phyloP scores from a whole-genome alignment of 1,140 invertebrate genomes.

The Scaptomyza graminum region DNA sequence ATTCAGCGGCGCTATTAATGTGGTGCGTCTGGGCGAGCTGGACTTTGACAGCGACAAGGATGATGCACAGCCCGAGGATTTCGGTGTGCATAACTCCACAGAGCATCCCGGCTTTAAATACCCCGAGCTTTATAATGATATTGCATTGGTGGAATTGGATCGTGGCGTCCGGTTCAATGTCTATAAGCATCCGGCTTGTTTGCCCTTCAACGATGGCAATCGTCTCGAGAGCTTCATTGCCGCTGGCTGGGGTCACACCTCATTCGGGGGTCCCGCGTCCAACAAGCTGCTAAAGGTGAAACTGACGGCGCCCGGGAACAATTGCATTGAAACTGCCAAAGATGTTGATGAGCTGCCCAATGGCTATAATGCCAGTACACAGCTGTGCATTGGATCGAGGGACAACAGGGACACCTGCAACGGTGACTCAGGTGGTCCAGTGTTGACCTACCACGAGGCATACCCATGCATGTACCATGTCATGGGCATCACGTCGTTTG shows the following conservation, averaged over 20 bases:
- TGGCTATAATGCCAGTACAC: conserved; percentile 84
- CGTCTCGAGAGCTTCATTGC: conserved; percentile 44
- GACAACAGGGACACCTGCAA: conserved; percentile 84
- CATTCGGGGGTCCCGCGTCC: conserved; percentile 17
- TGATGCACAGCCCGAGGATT: conserved; percentile 64
- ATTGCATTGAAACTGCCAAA: conserved; percentile 57
- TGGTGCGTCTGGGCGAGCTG: conserved; percentile 66
- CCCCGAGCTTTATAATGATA: conserved; percentile 60
- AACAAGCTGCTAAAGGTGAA: conserved; percentile 84
- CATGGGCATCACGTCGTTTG: conserved; percentile 70
- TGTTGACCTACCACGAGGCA: conserved; percentile 55
- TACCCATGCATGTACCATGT: conserved; percentile 69
- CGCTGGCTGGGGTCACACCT: conserved; percentile 54
- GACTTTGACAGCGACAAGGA: conserved; percentile 55
- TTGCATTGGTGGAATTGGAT: conserved; percentile 52
- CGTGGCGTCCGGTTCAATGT: conserved; percentile 26
- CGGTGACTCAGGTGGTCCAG: conserved; percentile 77
- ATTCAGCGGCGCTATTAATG: conserved; percentile 44
- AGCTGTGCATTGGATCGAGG: conserved; percentile 88
- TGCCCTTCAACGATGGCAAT: conserved; percentile 44
- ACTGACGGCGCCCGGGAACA: conserved; percentile 57
- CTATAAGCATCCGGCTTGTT: conserved; percentile 67
- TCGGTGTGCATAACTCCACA: conserved; percentile 33
- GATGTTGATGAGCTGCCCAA: conserved; percentile 67
- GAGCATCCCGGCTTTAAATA: conserved; percentile 53